These are phyloP conservation scores for Taenaris catops DNA, from an alignment of 2,888 invertebrate species.

Conservation along the genomic window DNA sequence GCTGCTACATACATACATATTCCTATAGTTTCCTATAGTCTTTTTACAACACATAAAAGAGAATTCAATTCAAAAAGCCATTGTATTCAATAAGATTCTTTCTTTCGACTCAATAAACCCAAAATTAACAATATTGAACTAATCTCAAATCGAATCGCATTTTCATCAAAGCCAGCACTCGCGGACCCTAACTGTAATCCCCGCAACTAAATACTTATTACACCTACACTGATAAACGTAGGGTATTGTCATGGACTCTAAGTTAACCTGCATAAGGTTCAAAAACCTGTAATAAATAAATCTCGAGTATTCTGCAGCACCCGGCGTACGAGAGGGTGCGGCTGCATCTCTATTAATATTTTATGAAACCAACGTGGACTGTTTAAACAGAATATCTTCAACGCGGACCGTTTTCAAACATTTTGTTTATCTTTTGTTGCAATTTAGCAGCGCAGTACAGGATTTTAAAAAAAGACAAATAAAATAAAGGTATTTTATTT, in stretches of 20 bases:
- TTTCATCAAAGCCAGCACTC: conserved; percentile 24
- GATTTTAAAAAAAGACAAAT: no score
- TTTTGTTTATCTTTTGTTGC: no score
- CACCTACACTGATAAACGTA: conserved; percentile 18
- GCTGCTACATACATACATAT: no score
- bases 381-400: conserved; percentile 48
- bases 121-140: conserved; percentile 24
- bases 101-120: conserved; percentile 13
- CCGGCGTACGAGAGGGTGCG: conserved; percentile 37
- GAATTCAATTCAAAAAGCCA: conserved; percentile 5
- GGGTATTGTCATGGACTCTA: conserved; percentile 7
- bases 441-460: neutral
- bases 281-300: conserved; percentile 4
- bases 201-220: conserved; percentile 40
- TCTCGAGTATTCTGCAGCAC: conserved; percentile 16
- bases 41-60: conserved; percentile 1
- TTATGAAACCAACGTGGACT: conserved; percentile 62
- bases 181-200: conserved; percentile 27
- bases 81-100: conserved; percentile 17
- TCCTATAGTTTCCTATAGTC: no score
- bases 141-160: conserved; percentile 26
- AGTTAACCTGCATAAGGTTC: conserved; percentile 2
- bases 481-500: no score
- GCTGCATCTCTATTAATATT: conserved; percentile 68
- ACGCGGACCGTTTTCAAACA: conserved; percentile 12